phyloP scores from a whole-genome alignment of 2,797 vertebrate genomes.

The Acanthopagrus latus region DNA sequence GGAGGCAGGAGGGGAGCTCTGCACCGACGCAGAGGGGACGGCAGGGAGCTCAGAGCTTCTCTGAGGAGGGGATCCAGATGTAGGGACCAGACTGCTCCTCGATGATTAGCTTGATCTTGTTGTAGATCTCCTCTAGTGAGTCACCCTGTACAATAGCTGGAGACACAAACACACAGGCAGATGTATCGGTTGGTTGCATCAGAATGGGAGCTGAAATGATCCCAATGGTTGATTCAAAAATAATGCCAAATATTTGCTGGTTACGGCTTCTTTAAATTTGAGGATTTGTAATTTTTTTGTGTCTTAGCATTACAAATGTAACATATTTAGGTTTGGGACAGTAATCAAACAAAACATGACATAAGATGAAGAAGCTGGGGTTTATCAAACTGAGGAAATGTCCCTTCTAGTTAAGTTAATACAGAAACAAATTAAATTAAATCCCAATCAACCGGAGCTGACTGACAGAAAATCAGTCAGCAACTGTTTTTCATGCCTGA shows the following conservation, averaged over 20 bases:
- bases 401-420: too few species aligned
- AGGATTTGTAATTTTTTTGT: neutral
- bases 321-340: too few species aligned
- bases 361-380: too few species aligned
- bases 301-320: neutral
- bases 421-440: too few species aligned
- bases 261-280: neutral
- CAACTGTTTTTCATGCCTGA: neutral
- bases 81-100: constrained; percentile 99
- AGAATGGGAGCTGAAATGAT: neutral
- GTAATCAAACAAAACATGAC: too few species aligned
- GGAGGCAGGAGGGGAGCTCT: constrained; percentile 75
- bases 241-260: neutral
- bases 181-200: neutral
- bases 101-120: constrained; percentile 99
- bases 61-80: constrained; percentile 99
- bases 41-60: constrained; percentile 96
- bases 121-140: constrained; percentile 99
- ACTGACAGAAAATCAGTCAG: neutral
- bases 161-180: constrained; percentile 43
- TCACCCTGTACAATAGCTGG: constrained; percentile 99
- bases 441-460: too few species aligned
- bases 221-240: neutral
- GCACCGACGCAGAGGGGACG: constrained; percentile 66
- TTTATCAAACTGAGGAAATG: too few species aligned